Percentiles rank a stretch among this genome's conserved stretches.
These are phyloP conservation scores for Strigops habroptila DNA, from an alignment of 2,113 vertebrate genomes.

Conservation along the genomic window DNA sequence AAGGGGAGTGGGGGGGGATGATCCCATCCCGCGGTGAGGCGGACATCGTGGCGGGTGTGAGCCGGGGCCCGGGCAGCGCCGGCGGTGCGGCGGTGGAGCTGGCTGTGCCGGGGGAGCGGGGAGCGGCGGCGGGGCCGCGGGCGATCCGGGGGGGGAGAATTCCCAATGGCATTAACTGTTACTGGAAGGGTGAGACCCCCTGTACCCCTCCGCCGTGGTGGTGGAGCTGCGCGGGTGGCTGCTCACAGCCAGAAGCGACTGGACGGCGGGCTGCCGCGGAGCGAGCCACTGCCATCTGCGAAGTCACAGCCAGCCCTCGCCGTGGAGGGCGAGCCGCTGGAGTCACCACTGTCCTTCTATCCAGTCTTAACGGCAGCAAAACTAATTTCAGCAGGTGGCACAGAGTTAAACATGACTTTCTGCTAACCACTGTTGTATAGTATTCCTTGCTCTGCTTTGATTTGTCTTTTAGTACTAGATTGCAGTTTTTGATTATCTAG, in stretches of 20 bases:
- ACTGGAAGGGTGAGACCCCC: background rate
- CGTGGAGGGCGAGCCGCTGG: background rate
- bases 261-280: too few relatives aligned
- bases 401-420: background rate
- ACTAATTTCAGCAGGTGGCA: background rate
- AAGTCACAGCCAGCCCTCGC: background rate
- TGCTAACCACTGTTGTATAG: rapidly evolving
- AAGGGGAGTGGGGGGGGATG: background rate
- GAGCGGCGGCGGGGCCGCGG: background rate
- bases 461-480: background rate
- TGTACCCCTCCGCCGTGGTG: rapidly evolving
- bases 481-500: background rate
- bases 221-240: background rate
- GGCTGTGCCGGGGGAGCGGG: too few relatives aligned
- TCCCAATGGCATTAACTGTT: background rate
- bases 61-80: background rate
- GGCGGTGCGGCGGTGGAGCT: background rate
- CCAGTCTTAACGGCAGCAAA: rapidly evolving
- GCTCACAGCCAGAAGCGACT: background rate
- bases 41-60: background rate
- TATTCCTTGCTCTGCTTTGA: background rate
- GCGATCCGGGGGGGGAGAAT: too few relatives aligned
- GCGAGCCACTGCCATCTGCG: background rate
- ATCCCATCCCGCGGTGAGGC: background rate
- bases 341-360: background rate